Conservation (phyloP, 2,888 invertebrate species). For the Halictus quadricinctus region DNA sequence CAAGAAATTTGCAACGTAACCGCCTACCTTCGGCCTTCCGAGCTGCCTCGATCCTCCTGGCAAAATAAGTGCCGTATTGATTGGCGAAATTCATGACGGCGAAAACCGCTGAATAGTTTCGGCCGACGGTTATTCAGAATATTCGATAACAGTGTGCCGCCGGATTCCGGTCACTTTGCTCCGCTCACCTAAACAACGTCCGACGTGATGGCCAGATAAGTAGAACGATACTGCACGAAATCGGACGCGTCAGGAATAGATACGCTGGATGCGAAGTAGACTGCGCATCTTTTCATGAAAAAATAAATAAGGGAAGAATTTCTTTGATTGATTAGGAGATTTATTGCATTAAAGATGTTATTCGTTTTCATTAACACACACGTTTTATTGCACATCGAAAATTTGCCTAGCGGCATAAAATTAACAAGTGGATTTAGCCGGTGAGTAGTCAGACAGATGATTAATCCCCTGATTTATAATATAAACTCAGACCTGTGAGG, state of each 20-base stretch:
- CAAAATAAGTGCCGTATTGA: conserved; percentile 3
- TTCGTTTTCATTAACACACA: no score
- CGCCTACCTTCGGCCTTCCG: conserved; percentile 5
- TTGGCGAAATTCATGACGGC: conserved; percentile 9
- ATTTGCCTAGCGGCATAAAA: no score
- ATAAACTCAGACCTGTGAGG: no score
- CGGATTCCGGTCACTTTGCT: conserved; percentile 1
- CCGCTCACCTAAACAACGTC: neutral
- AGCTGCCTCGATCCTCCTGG: conserved; percentile 9
- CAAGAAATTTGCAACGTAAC: conserved; percentile 26
- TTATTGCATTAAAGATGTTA: no score
- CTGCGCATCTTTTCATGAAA: no score
- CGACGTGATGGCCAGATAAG: neutral
- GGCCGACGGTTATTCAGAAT: neutral
- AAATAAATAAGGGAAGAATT: no score
- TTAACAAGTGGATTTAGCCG: no score
- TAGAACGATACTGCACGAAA: neutral
- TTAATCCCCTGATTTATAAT: no score
- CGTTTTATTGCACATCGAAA: no score
- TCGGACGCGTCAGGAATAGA: neutral
- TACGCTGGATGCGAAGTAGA: no score
- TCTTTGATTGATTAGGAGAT: no score
- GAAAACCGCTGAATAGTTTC: conserved; percentile 13
- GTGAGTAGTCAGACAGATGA: no score
- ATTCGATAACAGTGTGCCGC: conserved; percentile 1